phyloP scores from a whole-genome alignment of 2,888 invertebrate genomes.

The Stratiomys singularior region DNA sequence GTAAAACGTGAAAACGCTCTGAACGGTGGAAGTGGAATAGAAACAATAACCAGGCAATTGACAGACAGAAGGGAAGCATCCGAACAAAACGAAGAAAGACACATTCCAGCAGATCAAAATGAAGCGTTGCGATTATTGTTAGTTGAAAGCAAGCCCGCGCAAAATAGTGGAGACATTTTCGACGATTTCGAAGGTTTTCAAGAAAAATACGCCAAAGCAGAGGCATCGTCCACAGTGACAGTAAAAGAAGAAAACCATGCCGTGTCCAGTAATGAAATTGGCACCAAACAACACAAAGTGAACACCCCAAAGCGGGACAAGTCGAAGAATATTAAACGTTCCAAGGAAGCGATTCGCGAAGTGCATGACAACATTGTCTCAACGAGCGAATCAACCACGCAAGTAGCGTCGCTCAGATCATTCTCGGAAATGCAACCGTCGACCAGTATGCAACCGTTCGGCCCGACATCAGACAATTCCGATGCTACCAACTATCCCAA shows the following conservation, averaged over 20 bases:
- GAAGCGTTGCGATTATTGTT: constrained; percentile 2
- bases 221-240: not conserved
- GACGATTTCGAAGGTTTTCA: constrained; percentile 12
- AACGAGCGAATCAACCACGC: not conserved
- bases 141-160: not conserved
- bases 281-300: not conserved
- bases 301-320: not conserved
- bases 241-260: not conserved
- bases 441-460: constrained; percentile 1
- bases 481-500: constrained; percentile 17
- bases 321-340: not conserved
- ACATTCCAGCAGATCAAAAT: not conserved
- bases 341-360: constrained; percentile 30
- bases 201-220: not conserved
- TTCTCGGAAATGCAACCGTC: constrained; percentile 24
- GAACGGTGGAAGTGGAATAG: too few relatives aligned
- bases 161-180: not conserved
- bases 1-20: not conserved
- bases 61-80: too few relatives aligned
- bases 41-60: too few relatives aligned
- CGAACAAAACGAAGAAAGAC: not conserved
- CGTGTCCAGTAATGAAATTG: not conserved
- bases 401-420: not conserved
- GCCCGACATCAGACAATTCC: not conserved
- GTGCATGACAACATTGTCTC: constrained; percentile 4